Percentiles rank a stretch among this genome's conserved stretches.
These are phyloP conservation scores for Macroglossus sobrinus DNA, from an alignment of 2,113 vertebrate species.

Conservation along the genomic window DNA sequence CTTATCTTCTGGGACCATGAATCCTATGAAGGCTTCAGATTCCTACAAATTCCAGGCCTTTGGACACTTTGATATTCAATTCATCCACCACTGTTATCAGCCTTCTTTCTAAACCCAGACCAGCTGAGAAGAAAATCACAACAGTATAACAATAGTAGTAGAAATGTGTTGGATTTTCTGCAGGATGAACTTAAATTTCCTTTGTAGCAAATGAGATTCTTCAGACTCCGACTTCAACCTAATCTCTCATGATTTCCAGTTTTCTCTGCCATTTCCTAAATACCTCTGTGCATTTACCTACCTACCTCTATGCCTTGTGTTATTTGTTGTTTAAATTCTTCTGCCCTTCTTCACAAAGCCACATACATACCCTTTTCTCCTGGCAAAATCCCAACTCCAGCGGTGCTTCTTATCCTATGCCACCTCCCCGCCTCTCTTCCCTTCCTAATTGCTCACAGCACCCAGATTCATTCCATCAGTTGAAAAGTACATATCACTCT, in stretches of 20 bases:
- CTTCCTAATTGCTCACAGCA: not conserved
- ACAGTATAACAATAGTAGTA: not conserved
- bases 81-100: not conserved
- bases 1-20: not conserved
- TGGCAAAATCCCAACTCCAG: not conserved
- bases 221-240: not conserved
- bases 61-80: not conserved
- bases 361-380: not conserved
- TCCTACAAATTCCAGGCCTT: not conserved
- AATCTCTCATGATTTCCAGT: not conserved
- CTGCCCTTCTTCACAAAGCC: not conserved
- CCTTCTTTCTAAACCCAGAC: not conserved
- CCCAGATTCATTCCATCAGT: not conserved
- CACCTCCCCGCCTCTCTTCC: not conserved
- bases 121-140: not conserved
- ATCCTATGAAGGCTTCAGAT: not conserved
- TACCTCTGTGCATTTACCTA: not conserved
- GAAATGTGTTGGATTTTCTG: not conserved
- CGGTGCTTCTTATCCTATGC: not conserved
- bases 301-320: not conserved
- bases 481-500: not conserved
- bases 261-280: not conserved
- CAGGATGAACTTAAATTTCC: not conserved
- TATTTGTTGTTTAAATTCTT: not conserved
- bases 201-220: not conserved